Base-by-base conservation (phyloP, 2,113 vertebrate species). In the Pachycephala philippinensis region DNA sequence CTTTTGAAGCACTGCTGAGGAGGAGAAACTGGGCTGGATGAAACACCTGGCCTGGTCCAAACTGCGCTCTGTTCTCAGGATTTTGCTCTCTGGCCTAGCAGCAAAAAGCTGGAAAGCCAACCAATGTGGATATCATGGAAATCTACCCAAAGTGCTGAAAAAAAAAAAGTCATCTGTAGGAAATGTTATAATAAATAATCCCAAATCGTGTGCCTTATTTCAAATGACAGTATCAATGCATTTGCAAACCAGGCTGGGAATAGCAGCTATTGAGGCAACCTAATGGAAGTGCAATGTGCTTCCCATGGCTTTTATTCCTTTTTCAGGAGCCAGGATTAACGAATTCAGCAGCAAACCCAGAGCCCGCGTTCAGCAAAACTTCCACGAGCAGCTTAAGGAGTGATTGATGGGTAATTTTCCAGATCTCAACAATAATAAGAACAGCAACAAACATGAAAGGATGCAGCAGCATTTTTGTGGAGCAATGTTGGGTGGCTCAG, bases 331-430 rank as follows among this genome's bases (percentile, higher is more conserved):
- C 28, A 91, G 57, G 72, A 93, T 87, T 94, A 95, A 96, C 27
- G 2, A 95, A 94, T 96, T 93, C 90, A 80, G 88, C 84, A 44
- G 78, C 91, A 79, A 93, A 94, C 35, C 76, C 96, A 82, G 91
- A 93, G 56, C 84, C 75, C 3, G 6, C 44, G 15, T 87, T 97
- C 96, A 93, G 96, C 94, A 97, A 96, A 97, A 96, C 95, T 98
- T 98, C 97, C 94, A 93, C 30, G 3, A 60, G 66, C 84, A 92
- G 96, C 96, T 98, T 97, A 97, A 95, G 93, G 89, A 97, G 94
- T 93, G 95, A 97, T 95, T 97, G 93, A 97, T 93, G 94, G 90
- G 91, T 98, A 90, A 96, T 97, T 97, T 97, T 98, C 96, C 97
- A 96, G 94, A 97, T 91, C 81, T 93, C 95, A 94, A 93, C 82